Percentiles rank a stretch among this genome's conserved stretches.
Conservation (phyloP, 1,140 invertebrate species). For the Heliconius himera region DNA sequence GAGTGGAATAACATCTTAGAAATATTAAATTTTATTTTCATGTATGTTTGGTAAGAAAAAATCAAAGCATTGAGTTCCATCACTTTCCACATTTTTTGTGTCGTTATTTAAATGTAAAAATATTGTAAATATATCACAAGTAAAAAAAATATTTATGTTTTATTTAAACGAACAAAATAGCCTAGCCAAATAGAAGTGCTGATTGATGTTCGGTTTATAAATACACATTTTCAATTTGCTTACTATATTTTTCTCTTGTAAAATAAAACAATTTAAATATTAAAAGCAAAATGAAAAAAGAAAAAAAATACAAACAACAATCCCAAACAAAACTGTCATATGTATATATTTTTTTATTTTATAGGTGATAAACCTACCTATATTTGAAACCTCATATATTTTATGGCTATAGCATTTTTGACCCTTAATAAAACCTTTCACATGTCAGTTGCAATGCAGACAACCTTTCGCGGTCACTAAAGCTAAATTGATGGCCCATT, state of each 20-base stretch:
- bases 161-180: no score
- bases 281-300: not conserved
- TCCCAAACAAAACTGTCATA: not conserved
- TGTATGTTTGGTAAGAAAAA: no score
- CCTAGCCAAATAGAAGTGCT: not conserved
- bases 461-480: conserved; percentile 9
- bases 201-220: no score
- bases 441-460: conserved; percentile 10
- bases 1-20: no score
- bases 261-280: not conserved
- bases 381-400: not conserved
- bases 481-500: conserved; percentile 9
- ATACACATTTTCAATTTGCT: no score
- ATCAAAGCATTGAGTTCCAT: no score
- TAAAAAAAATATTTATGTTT: not conserved
- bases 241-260: no score
- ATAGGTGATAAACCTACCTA: no score
- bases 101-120: not conserved
- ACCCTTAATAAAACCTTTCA: conserved; percentile 9
- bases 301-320: not conserved
- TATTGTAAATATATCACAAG: not conserved
- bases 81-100: no score
- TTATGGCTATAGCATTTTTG: not conserved
- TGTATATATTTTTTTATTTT: not conserved
- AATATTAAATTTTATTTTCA: no score